Conservation (phyloP, 2,797 vertebrate species). For the Taeniopygia guttata region DNA sequence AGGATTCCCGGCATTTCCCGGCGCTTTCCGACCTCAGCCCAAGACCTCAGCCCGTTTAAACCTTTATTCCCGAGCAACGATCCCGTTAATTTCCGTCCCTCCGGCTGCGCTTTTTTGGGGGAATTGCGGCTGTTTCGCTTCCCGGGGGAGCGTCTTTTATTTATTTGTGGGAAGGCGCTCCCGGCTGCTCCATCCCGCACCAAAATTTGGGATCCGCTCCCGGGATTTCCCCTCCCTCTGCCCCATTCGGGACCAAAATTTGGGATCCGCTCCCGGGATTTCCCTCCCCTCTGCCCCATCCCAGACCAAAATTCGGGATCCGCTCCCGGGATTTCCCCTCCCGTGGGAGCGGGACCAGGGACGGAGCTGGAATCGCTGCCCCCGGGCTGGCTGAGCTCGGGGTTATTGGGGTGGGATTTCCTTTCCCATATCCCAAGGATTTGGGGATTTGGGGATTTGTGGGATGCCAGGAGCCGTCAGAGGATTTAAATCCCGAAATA, state of each 20-base stretch:
- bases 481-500: neutral
- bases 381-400: neutral
- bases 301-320: neutral
- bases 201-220: neutral
- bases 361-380: neutral
- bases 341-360: neutral
- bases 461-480: neutral
- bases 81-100: neutral
- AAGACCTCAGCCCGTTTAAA: neutral
- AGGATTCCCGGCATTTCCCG: accelerated
- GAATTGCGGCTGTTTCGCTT: neutral
- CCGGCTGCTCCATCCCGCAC: neutral
- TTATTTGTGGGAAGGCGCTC: neutral
- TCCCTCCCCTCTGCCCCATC: neutral
- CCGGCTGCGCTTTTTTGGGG: neutral
- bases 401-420: accelerated
- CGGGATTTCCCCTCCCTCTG: neutral
- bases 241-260: neutral
- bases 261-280: too few species aligned
- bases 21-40: accelerated
- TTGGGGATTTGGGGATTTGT: neutral
- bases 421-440: accelerated
- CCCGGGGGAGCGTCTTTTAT: neutral
- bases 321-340: neutral
- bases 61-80: accelerated